Base-by-base conservation (phyloP, 2,113 vertebrate genomes). In the Urocynchramus pylzowi region DNA sequence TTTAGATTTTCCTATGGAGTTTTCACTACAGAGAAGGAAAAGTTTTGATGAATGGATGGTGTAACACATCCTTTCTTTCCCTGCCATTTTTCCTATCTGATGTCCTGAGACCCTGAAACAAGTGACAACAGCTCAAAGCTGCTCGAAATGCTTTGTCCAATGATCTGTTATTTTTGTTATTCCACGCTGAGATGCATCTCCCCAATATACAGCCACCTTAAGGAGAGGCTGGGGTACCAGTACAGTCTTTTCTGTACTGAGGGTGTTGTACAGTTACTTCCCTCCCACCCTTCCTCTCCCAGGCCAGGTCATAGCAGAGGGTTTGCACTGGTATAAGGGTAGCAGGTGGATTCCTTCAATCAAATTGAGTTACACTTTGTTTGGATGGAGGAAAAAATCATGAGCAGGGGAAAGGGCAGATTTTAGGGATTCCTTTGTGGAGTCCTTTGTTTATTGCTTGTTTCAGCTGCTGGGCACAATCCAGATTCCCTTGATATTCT, bases 371-470 rank as follows among this genome's bases (percentile, higher is more conserved):
- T 82, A 33, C 10, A 12, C 2, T 4, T 59, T 74, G 4, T 45
- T 65, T 76, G 53, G 26, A 14, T 60, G 63, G 82, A 68, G n/a
- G 33, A 69, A 45, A 13, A 88, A 63, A 35, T 13, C 0, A 1
- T 21, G 19, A 33, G 16, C 3, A 16, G 45, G 8, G 3, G 1
- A 3, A 28, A 26, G 7, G 11, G 7, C 0, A 6, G 31, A 39
- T 33, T 73, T 61, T 45, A 10, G 6, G 2, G 0, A 1, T 7
- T 41, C 10, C 31, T 41, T 79, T 65, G 13, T 22, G 85, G 13
- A 3, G n/a, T n/a, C n/a, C n/a, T n/a, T 50, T 70, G 11, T 37
- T 53, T 87, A 16, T 31, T 50, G 6, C 27, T 69, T 65, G 15
- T 39, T 60, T 83, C 4, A 65, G 11, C 13, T 54, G 10, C 45